phyloP scores from a whole-genome alignment of 2,797 vertebrate genomes.

The Cuniculus paca region DNA sequence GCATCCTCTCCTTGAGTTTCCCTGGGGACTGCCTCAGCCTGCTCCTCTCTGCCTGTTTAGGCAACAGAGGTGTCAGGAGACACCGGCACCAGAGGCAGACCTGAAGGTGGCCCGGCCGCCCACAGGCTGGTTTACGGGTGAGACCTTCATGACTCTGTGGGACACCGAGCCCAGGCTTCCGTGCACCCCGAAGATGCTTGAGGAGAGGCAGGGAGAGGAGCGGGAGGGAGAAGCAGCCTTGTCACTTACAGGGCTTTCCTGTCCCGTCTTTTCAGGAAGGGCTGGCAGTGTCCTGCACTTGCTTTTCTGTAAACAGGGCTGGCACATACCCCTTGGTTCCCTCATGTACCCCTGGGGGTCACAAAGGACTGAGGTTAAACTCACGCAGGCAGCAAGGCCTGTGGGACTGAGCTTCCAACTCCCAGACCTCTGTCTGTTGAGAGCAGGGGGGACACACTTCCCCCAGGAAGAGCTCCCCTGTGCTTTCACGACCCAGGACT shows the following conservation, averaged over 20 bases:
- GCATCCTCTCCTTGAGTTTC: background rate
- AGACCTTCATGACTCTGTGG: background rate
- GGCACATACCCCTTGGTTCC: background rate
- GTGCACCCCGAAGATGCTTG: background rate
- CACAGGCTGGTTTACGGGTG: background rate
- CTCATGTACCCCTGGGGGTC: background rate
- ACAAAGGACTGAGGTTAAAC: background rate
- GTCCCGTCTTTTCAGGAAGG: background rate
- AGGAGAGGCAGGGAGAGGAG: background rate
- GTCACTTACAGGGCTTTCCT: background rate
- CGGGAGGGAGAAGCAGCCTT: background rate
- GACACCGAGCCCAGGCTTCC: background rate
- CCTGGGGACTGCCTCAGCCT: background rate
- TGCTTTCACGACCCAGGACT: background rate
- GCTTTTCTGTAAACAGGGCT: background rate
- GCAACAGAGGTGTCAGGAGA: background rate
- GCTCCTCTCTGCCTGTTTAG: background rate
- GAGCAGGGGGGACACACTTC: conserved; percentile 14
- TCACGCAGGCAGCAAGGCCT: background rate
- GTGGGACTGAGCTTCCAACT: background rate
- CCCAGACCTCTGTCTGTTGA: background rate
- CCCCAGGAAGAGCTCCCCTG: background rate
- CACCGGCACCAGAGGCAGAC: background rate
- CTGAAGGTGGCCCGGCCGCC: background rate
- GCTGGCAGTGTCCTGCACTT: too few species aligned